Evolutionary conservation across 2,113 vertebrate species (phyloP), one percentile per base, ranked within the genome.

Genomic region (Rhea pennata): DNA sequence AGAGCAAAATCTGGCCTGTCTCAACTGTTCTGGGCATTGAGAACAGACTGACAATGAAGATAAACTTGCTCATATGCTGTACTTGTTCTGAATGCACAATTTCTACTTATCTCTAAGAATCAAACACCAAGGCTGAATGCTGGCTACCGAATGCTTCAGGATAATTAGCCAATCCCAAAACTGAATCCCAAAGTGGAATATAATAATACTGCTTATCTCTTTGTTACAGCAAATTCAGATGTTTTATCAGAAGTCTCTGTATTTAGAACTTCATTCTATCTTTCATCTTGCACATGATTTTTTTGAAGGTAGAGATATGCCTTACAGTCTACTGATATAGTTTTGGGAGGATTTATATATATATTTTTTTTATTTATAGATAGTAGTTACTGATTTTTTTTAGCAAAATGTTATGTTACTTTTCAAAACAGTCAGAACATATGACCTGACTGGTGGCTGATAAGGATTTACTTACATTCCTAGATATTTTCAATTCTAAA

Each of bases 1-100:
- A 95, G 75, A 88, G 40, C 84, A 79, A 92, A 95, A 92, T 88
- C 82, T 95, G 89, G 67, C 24, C 0, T 83, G 64, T 94, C 94
- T 93, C 80, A 69, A 72, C 86, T 91, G 58, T 64, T 92, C 79
- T 36, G 65, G 89, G 73, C 87, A 46, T 74, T 91, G 91, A 91
- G 93, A 95, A 83, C 78, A 95, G 87, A 36, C 74, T 71, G 88
- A 78, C 96, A 94, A 96, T 94, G 77, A 95, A 96, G 96, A 93
- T 82, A 92, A 85, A 96, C 94, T 83, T 76, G 71, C 88, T 87
- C 91, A 54, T 87, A 64, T 72, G 53, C 67, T 87, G 46, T 76
- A 42, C 86, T 93, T 84, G 82, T 84, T 96, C 77, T 91, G 96
- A 92, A 88, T 81, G 33, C 80, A 77, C 56, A 81, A 86, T 91